A percentile compares a stretch with the other conserved stretches of the same genome.
Conservation (phyloP, 1,140 invertebrate species). For the Gryon sp. region DNA sequence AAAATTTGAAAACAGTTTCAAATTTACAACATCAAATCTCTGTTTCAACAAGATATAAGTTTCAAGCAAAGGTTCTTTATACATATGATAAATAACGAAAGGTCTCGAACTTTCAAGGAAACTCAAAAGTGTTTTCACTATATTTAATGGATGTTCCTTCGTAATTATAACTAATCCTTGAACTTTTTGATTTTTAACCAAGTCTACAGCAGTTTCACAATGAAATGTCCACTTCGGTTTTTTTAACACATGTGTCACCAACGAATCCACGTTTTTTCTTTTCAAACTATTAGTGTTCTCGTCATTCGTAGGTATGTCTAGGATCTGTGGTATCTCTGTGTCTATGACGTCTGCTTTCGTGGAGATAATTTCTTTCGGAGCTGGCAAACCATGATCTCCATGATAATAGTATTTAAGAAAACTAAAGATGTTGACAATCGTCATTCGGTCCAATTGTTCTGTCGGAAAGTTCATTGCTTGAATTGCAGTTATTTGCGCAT, state of each 20-base stretch:
- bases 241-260: slow-evolving; percentile 68
- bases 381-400: slow-evolving; percentile 45
- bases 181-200: slow-evolving; percentile 82
- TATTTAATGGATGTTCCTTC: slow-evolving; percentile 91
- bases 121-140: slow-evolving; percentile 86
- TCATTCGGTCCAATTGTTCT: slow-evolving; percentile 84
- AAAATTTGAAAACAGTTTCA: slow-evolving; percentile 92
- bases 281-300: slow-evolving; percentile 64
- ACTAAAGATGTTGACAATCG: slow-evolving; percentile 86
- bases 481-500: slow-evolving; percentile 87
- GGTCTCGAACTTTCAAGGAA: slow-evolving; percentile 89
- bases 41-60: slow-evolving; percentile 88
- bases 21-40: slow-evolving; percentile 83
- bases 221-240: slow-evolving; percentile 84
- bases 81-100: slow-evolving; percentile 90
- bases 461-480: slow-evolving; percentile 87
- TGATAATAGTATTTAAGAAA: slow-evolving; percentile 84
- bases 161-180: slow-evolving; percentile 89
- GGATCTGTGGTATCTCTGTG: slow-evolving; percentile 26
- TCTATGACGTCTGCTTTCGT: slow-evolving; percentile 3
- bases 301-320: slow-evolving; percentile 53
- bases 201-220: slow-evolving; percentile 80
- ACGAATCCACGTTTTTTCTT: slow-evolving; percentile 11
- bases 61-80: slow-evolving; percentile 90
- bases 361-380: neutral